Base-by-base conservation (phyloP, 2,797 vertebrate species). In the Siniperca obscura region DNA sequence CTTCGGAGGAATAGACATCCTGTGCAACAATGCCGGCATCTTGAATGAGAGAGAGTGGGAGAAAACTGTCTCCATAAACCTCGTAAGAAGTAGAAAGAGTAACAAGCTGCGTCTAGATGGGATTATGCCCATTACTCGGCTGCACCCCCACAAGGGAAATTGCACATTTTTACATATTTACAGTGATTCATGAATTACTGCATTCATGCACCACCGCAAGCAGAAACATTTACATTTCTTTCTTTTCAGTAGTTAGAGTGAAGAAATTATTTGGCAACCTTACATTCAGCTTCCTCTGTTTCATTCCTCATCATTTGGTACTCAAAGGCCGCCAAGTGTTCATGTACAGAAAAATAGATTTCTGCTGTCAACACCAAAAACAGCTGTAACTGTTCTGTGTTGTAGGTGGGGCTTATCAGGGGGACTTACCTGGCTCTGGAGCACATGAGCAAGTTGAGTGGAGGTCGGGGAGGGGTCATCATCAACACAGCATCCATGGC, bases 1-100 rank as follows among this genome's bases (percentile, higher is more conserved):
- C 19, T 95, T 95, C 4, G 93, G 95, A 44, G 89, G 67, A 48
- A 68, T 96, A 0, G 94, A 96, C 87, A 93, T 96, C 2, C 3
- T 96, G 50, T 96, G 93, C 90, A 96, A 96, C 92, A 96, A 96
- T 2, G 95, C 95, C 0, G 96, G 96, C 27, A 91, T 96, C 74
- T 0, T 92, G 48, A 80, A 96, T 12, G 96, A 96, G 86, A 38
- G 0, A 0, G 0, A 36, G 12, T 96, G 94, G 95, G 94, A 96
- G 87, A 94, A 93, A 83, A 86, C 80, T 0, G 80, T 96, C 9
- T 90, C 93, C 56, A 74, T 96, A 70, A 96, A 96, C 78, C 86
- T 96, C 0, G 96, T 96, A 89, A 89, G 90, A 64, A 19, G 8
- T 7, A 56, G 11, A 44, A 25, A 73, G 11, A 56, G 14, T 5